Base-by-base conservation (phyloP, 2,797 vertebrate genomes). In the Etheostoma perlongum region DNA sequence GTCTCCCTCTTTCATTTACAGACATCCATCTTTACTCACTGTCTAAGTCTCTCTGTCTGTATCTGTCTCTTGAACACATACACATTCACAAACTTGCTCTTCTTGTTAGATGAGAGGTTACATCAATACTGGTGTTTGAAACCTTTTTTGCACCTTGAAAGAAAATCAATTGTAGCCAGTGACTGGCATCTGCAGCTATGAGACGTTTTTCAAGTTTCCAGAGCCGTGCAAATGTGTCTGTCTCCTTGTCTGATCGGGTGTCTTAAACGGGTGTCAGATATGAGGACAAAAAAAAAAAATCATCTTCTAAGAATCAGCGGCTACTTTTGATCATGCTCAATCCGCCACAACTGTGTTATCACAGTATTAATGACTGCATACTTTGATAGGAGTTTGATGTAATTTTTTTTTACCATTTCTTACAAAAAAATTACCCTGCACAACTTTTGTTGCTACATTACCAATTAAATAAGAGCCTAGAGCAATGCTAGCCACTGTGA, bases 121-220 rank as follows among this genome's bases (percentile, higher is more conserved):
- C 72, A 48, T 90, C 89, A 82, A 87, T 89, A 77, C 72, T 42
- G 44, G 49, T 52, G 72, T 80, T 88, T 78, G 48, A 74, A 87
- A 77, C 74, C 69, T 78, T 81, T 93, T 93, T 91, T 89, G 79
- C 79, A 84, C 79, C 75, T 83, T 86, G 81, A 89, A 91, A 85
- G 83, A 90, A 91, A 92, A 93, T 93, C 92, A 86, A 93, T 92
- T 82, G 65, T 4, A 68, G 47, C 58, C 33, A 65, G 66, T 86
- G 85, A 90, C 81, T 88, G 85, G 76, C 78, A 83, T 80, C 74
- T 84, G 73, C 52, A 9, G 82, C 33, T 0, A 23, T 27, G 66
- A 25, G 4, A 74, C 27, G 59, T 72, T 81, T 81, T 74, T 58
- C 63, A 68, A 16, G 80, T 67, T 51, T 81, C 55, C 53, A 64